Base-by-base conservation (phyloP, 1,140 invertebrate genomes). In the Eciton burchellii region DNA sequence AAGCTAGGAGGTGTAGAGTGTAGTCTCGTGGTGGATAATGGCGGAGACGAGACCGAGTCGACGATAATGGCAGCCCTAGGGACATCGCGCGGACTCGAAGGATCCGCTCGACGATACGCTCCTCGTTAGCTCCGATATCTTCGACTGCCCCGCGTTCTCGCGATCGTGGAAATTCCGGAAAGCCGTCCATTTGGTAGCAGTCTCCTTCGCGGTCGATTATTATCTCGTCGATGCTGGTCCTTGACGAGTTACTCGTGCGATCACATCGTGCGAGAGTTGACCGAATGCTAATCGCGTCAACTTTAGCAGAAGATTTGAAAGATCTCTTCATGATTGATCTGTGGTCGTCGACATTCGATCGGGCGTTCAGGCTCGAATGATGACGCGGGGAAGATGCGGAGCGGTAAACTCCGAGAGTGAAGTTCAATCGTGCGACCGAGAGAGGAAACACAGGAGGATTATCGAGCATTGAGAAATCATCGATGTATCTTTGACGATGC, bases 61-160 rank as follows among this genome's bases (percentile, higher is more conserved):
- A 66, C 82, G 85, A 84, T 93, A 93, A 93, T 92, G 91, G 91
- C 90, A 90, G 88, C 91, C 92, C 91, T 68, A 90, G 92, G 91
- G 85, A 89, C 85, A 70, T 70, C 62, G 74, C 60, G 72, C 68
- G 81, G 79, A 87, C 84, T 87, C 77, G 82, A 84, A 88, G 84
- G 84, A 86, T 84, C 77, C 84, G 59, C 49, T 76, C 79, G 16
- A 81, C 84, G 83, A 84, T 92, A 91, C 89, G 91, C 91, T 93
- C 91, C 91, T 93, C 91, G 91, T 93, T 93, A 93, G 89, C 2
- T n/a, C 35, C 89, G 59, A 89, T 86, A 87, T 88, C 88, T 35
- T 90, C 89, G 88, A 91, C 89, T 85, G 88, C 87, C 66, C 81
- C 65, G 81, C 85, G 90, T 91, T 72, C 89, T 91, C 83, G 82